phyloP scores from a whole-genome alignment of 2,797 vertebrate genomes.

The Luscinia megarhynchos region DNA sequence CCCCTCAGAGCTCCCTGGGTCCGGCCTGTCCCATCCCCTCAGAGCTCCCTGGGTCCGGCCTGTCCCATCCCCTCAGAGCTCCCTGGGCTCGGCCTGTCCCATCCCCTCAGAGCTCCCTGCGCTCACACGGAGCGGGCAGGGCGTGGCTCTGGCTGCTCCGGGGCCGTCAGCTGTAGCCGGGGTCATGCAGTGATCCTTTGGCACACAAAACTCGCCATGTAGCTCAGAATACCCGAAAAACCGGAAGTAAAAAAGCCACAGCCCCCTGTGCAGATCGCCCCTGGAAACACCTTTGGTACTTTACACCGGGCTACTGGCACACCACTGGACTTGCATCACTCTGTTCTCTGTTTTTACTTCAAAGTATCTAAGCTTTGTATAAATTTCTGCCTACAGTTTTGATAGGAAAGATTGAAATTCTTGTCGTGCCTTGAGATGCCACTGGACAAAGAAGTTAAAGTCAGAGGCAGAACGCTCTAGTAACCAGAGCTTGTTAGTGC shows the following conservation, averaged over 20 bases:
- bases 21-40: no score
- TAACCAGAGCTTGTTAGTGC: background rate
- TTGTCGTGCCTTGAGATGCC: background rate
- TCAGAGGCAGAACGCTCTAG: accelerated
- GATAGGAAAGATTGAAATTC: background rate
- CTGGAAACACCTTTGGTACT: accelerated
- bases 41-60: no score
- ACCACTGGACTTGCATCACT: accelerated
- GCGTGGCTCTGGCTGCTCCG: background rate
- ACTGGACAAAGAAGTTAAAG: background rate
- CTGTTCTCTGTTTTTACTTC: accelerated
- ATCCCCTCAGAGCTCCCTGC: background rate
- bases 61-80: no score
- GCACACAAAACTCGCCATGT: accelerated
- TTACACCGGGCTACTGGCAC: accelerated
- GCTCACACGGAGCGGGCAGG: background rate
- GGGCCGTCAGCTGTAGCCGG: background rate
- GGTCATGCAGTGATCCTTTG: accelerated
- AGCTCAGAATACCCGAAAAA: accelerated
- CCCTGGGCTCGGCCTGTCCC: no score
- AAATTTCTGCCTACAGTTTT: accelerated
- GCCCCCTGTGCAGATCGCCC: accelerated
- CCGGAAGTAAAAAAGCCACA: accelerated
- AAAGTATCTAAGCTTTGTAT: accelerated
- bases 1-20: background rate